These are phyloP conservation scores for Conops quadrifasciatus DNA, from an alignment of 2,888 invertebrate species.

Conservation along the genomic window DNA sequence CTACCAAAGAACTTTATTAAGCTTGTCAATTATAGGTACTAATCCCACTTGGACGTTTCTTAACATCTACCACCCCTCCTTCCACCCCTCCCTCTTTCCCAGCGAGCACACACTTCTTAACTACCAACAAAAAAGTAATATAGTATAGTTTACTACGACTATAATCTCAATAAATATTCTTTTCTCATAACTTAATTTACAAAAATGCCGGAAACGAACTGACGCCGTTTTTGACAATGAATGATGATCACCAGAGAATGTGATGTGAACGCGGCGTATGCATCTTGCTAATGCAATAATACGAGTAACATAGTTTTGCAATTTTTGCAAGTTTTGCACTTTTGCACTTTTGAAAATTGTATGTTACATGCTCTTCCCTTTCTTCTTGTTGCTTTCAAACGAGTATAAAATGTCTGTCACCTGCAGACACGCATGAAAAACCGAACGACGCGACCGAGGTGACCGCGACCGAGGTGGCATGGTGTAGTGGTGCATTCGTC, in stretches of 20 bases:
- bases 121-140: too few species aligned
- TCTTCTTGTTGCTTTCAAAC: constrained; percentile 15
- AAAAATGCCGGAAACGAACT: constrained; percentile 38
- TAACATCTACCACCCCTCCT: background rate
- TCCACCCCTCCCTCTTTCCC: background rate
- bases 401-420: constrained; percentile 1
- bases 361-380: background rate
- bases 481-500: constrained; percentile 9
- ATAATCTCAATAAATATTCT: constrained; percentile 30
- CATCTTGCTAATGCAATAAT: background rate
- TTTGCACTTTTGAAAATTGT: background rate
- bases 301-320: background rate
- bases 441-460: background rate
- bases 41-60: background rate
- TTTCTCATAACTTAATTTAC: constrained; percentile 37
- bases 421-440: constrained; percentile 9
- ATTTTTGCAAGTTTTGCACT: background rate
- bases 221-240: constrained; percentile 56
- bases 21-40: too few species aligned
- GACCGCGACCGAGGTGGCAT: background rate
- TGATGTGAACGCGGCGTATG: background rate
- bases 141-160: background rate
- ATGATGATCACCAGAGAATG: constrained; percentile 47
- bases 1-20: too few species aligned
- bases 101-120: background rate